Conservation (phyloP, 2,113 vertebrate genomes). For the Vulpes vulpes region DNA sequence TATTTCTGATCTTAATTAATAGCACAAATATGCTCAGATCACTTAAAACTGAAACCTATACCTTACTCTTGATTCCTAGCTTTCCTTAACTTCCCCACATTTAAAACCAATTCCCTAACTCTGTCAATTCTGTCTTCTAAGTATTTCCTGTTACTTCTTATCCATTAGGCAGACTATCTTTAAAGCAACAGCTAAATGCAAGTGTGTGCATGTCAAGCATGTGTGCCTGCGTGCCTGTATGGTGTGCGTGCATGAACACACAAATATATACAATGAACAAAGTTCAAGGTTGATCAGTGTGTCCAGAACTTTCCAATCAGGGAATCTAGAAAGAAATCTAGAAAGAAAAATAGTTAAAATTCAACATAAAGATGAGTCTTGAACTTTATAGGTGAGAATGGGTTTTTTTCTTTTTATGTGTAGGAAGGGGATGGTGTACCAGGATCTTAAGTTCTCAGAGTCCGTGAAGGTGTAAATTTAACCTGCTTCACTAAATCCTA, state of each 20-base stretch:
- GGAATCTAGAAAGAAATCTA: not conserved
- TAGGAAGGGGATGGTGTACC: not conserved
- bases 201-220: not conserved
- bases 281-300: not conserved
- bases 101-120: not conserved
- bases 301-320: not conserved
- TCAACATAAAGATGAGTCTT: not conserved
- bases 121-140: not conserved
- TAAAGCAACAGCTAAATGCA: not conserved
- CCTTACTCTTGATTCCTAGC: not conserved
- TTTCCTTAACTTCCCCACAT: not conserved
- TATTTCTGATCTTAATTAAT: not conserved
- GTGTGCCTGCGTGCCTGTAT: not conserved
- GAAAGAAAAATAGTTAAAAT: conserved; percentile 27
- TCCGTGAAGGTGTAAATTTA: not conserved
- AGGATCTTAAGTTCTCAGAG: not conserved
- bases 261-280: not conserved
- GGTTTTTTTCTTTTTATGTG: not conserved
- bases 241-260: too few species aligned
- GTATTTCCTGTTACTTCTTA: not conserved
- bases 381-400: not conserved
- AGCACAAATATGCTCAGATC: not conserved
- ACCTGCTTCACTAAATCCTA: not conserved
- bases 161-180: not conserved
- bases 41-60: not conserved